Percentiles rank a stretch among this genome's conserved stretches.
Conservation (phyloP, 2,797 vertebrate species). For the Anguilla megastoma region DNA sequence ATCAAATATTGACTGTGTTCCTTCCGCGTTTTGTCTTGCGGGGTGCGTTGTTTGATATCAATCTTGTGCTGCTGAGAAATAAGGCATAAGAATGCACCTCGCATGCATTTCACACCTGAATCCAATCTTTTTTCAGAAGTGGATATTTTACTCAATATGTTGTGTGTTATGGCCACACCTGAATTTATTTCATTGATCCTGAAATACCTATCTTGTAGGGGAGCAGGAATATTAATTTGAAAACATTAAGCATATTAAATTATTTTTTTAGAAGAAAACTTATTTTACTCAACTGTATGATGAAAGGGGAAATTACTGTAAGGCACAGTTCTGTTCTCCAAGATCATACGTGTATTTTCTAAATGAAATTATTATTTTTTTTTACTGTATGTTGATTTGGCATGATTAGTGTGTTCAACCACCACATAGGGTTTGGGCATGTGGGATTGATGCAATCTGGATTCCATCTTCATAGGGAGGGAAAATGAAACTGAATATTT, state of each 20-base stretch:
- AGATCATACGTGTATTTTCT: not conserved
- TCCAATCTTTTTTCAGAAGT: not conserved
- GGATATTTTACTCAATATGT: not conserved
- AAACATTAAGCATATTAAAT: not conserved
- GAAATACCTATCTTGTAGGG: not conserved
- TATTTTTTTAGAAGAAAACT: not conserved
- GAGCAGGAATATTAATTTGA: not conserved
- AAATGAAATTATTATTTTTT: not conserved
- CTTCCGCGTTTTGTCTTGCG: not conserved
- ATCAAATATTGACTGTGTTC: conserved; percentile 2
- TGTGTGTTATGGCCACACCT: not conserved
- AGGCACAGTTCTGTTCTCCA: not conserved
- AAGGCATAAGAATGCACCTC: not conserved
- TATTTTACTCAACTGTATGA: not conserved
- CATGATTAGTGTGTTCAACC: not conserved
- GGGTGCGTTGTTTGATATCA: not conserved
- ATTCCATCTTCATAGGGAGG: not conserved
- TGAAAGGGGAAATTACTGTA: not conserved
- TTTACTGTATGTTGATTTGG: not conserved
- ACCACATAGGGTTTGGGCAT: not conserved
- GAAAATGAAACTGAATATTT: not conserved
- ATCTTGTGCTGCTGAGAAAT: not conserved
- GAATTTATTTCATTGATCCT: not conserved
- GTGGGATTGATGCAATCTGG: not conserved
- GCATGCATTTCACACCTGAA: not conserved